phyloP scores from a whole-genome alignment of 2,888 invertebrate genomes.

The Caenorhabditis auriculariae region DNA sequence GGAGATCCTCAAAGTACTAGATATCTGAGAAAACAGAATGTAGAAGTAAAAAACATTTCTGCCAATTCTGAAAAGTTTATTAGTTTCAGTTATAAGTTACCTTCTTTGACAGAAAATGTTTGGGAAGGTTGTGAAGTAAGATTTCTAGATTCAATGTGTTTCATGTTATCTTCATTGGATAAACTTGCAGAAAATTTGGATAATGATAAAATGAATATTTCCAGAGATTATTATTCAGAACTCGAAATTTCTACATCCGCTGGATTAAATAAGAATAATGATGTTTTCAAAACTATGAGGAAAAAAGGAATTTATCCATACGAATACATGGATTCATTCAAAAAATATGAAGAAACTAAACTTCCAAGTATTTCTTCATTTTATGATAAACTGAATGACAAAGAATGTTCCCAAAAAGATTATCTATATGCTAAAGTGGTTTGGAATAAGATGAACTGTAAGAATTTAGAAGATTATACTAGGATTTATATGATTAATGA shows the following conservation, averaged over 20 bases:
- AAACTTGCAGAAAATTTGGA: constrained; percentile 34
- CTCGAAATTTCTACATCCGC: too few species aligned
- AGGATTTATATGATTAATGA: constrained; percentile 48
- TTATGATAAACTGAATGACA: constrained; percentile 29
- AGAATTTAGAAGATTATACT: constrained; percentile 43
- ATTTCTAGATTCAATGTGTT: constrained; percentile 44
- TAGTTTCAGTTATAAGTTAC: constrained; percentile 30
- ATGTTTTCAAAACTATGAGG: constrained; percentile 16
- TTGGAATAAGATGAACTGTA: constrained; percentile 41
- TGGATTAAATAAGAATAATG: too few species aligned
- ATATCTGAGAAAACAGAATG: constrained; percentile 9
- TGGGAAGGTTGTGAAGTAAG: constrained; percentile 18
- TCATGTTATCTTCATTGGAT: constrained; percentile 26
- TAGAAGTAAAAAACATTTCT: constrained; percentile 24
- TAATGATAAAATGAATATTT: constrained; percentile 15
- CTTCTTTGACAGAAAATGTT: neutral
- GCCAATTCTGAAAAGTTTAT: constrained; percentile 37
- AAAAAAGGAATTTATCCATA: constrained; percentile 58
- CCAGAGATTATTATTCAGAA: constrained; percentile 10
- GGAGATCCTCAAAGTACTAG: constrained; percentile 11
- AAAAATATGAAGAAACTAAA: constrained; percentile 44
- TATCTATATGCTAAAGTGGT: constrained; percentile 45
- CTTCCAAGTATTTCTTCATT: constrained; percentile 33
- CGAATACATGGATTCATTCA: constrained; percentile 53
- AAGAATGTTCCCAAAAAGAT: constrained; percentile 18